Percentiles rank a stretch among this genome's conserved stretches.
phyloP scores from a whole-genome alignment of 2,888 invertebrate genomes.

The Ephialtes manifestator region DNA sequence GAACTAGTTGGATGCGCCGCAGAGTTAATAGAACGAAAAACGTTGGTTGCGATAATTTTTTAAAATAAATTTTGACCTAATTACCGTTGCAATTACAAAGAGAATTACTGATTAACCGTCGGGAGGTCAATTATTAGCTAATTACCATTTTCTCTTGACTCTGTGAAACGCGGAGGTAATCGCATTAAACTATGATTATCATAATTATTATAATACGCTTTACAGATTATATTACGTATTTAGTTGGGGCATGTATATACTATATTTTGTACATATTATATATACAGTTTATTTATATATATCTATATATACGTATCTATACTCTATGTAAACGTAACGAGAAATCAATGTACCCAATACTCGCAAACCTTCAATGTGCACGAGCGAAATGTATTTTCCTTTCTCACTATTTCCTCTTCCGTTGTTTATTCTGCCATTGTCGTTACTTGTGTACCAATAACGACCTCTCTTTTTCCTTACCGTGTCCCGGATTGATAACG shows the following conservation, averaged over 20 bases:
- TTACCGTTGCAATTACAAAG: slow-evolving; percentile 6
- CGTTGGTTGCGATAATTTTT: background rate
- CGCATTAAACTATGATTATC: background rate
- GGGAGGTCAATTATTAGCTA: background rate
- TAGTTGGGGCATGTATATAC: slow-evolving; percentile 16
- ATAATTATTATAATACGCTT: background rate
- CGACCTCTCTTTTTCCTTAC: slow-evolving; percentile 11
- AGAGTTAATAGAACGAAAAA: slow-evolving; percentile 25
- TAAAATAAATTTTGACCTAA: background rate
- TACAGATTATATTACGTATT: slow-evolving; percentile 12
- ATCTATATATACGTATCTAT: background rate
- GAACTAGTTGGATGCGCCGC: slow-evolving; percentile 11
- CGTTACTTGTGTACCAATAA: background rate
- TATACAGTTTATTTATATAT: background rate
- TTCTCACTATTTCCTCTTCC: slow-evolving; percentile 61
- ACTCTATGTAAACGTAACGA: slow-evolving; percentile 35
- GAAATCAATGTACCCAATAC: slow-evolving; percentile 39
- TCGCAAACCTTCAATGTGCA: slow-evolving; percentile 68
- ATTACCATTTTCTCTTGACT: slow-evolving; percentile 1
- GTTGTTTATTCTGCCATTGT: slow-evolving; percentile 13
- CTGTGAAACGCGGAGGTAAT: background rate
- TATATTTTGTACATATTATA: slow-evolving; percentile 24
- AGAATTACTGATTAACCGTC: background rate
- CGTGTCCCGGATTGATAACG: slow-evolving; percentile 1
- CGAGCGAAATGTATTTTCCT: slow-evolving; percentile 67